Conservation (phyloP, 2,888 invertebrate species). For the Cylloceria caligata region DNA sequence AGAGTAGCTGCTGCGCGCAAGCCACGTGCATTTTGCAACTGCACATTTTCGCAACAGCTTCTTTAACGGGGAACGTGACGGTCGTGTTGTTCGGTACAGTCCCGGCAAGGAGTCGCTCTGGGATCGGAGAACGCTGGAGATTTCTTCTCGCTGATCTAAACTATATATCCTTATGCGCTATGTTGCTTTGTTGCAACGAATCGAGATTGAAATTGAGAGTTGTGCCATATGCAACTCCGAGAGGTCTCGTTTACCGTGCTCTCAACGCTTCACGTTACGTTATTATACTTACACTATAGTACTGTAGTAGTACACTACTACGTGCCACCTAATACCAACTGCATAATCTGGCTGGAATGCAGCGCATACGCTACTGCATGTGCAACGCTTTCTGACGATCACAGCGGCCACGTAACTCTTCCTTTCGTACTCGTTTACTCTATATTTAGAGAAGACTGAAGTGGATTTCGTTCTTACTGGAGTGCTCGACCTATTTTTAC, state of each 20-base stretch:
- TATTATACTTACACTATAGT: not conserved
- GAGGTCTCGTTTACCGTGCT: slow-evolving; percentile 27
- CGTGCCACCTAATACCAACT: slow-evolving; percentile 50
- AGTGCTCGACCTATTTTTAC: not conserved
- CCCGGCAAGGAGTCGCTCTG: slow-evolving; percentile 50
- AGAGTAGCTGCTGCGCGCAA: slow-evolving; percentile 32
- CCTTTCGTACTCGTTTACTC: not conserved
- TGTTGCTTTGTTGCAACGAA: slow-evolving; percentile 37
- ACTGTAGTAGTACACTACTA: not conserved
- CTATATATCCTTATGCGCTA: slow-evolving; percentile 9
- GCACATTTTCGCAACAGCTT: slow-evolving; percentile 74
- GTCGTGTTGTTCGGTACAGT: slow-evolving; percentile 58
- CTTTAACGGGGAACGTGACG: slow-evolving; percentile 72
- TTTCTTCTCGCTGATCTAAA: slow-evolving; percentile 26
- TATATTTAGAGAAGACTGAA: slow-evolving; percentile 4
- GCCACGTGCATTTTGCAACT: slow-evolving; percentile 75
- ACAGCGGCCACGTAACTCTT: slow-evolving; percentile 48
- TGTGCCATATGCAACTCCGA: slow-evolving; percentile 43
- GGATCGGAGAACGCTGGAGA: not conserved
- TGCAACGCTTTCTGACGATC: slow-evolving; percentile 48
- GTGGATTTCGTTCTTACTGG: slow-evolving; percentile 1
- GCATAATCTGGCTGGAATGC: slow-evolving; percentile 67
- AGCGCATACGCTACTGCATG: slow-evolving; percentile 37
- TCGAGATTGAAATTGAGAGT: slow-evolving; percentile 65
- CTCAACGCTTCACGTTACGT: not conserved